Percentiles rank a stretch among this genome's conserved stretches.
phyloP scores from a whole-genome alignment of 2,113 vertebrate species.

The Psammodynastes pulverulentus region DNA sequence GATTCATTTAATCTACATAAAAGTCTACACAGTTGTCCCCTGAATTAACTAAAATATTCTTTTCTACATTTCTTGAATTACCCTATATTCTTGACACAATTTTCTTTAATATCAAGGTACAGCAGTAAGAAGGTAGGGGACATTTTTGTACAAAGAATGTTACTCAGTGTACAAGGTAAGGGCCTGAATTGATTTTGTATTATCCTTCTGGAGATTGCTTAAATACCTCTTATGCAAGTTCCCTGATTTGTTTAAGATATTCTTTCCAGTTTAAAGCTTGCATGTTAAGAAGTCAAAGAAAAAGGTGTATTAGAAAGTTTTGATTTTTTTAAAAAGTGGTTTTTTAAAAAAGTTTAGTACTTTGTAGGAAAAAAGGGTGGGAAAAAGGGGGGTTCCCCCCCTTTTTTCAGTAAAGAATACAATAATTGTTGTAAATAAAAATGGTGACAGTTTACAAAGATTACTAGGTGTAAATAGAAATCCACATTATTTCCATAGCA shows the following conservation, averaged over 20 bases:
- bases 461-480: too few species aligned
- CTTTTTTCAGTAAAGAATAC: too few species aligned
- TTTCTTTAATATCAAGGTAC: slow-evolving; percentile 59
- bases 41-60: slow-evolving; percentile 58
- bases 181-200: slow-evolving; percentile 66
- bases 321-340: too few species aligned
- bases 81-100: slow-evolving; percentile 58
- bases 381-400: too few species aligned
- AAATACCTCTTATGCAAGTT: slow-evolving; percentile 58
- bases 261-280: too few species aligned
- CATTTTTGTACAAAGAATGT: slow-evolving; percentile 66
- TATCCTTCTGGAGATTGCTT: slow-evolving; percentile 66
- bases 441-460: too few species aligned
- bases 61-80: slow-evolving; percentile 61
- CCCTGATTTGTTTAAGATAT: slow-evolving; percentile 62
- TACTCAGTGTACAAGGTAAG: slow-evolving; percentile 57
- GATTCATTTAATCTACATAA: neutral
- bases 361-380: too few species aligned
- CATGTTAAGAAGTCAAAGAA: too few species aligned
- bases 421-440: too few species aligned
- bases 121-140: slow-evolving; percentile 53
- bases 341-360: too few species aligned
- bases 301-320: too few species aligned
- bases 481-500: too few species aligned
- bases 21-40: neutral